Base-by-base conservation (phyloP, 2,113 vertebrate genomes). In the Delphinapterus leucas region DNA sequence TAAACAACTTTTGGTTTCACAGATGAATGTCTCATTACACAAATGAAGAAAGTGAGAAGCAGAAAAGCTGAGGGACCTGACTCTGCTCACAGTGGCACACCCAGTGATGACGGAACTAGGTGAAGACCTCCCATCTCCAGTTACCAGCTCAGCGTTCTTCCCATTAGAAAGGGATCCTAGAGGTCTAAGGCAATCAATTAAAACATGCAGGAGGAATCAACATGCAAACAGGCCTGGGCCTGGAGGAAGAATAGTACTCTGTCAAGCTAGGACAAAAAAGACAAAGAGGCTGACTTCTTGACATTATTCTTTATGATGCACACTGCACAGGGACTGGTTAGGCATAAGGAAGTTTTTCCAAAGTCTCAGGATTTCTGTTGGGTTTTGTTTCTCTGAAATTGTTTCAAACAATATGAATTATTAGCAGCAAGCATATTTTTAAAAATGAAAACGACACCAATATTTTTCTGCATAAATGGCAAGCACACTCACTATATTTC, bases 371-470 rank as follows among this genome's bases (percentile, higher is more conserved):
- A 58, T 73, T 81, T 67, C 74, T 79, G 8, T 41, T 82, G 31
- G 61, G 28, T 79, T 96, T 84, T 81, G 21, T 83, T 74, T 73
- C 49, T 68, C 53, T 55, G 23, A 79, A 85, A 82, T 31, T 90
- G 60, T 91, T 97, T 96, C 85, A 90, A 90, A 90, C 61, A 84
- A 68, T 71, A 90, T 86, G 58, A 94, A 91, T 83, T 91, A 60
- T 91, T 82, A 80, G 76, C 84, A 96, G 63, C 28, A 65, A 95
- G 15, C 33, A 74, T 61, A 23, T 85, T 95, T 96, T 95, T 17
- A 2, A 0, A 36, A 97, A 47, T 61, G 49, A 98, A 97, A 97
- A 93, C 49, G 44, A 31, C 74, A 95, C 92, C 41, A 80, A 71
- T 83, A 84, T 53, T 95, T 85, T 96, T 74, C 60, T 79, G 67